Evolutionary conservation across 2,797 vertebrate species (phyloP).

Genomic region (Sebastes wilsoni): DNA sequence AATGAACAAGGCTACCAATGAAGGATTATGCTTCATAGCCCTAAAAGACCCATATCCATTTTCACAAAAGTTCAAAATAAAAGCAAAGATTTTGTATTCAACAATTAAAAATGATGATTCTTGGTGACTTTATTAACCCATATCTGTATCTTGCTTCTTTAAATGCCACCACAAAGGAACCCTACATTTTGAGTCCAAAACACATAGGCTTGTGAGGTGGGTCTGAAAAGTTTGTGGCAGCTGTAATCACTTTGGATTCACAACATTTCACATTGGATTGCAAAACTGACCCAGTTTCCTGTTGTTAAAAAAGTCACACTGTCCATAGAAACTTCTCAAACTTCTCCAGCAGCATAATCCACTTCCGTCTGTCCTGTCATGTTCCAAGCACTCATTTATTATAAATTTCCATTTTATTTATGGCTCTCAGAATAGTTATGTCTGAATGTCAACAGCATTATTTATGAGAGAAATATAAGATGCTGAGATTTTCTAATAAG

Average conservation of each 20-base stretch:
- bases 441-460: neutral
- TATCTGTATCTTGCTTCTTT: neutral
- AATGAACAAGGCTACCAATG: constrained; percentile 1
- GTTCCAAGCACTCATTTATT: neutral
- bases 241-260: neutral
- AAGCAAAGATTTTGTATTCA: neutral
- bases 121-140: neutral
- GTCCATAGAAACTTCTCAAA: constrained; percentile 21
- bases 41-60: neutral
- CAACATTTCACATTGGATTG: neutral
- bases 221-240: neutral
- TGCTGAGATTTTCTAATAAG: constrained; percentile 3
- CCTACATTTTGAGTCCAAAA: neutral
- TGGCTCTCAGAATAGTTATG: neutral
- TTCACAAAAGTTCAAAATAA: constrained; percentile 1
- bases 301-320: constrained; percentile 13
- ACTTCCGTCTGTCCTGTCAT: neutral
- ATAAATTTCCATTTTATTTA: neutral
- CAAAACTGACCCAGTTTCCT: constrained; percentile 34
- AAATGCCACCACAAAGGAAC: neutral
- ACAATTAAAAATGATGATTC: neutral
- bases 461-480: constrained; percentile 7
- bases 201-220: neutral
- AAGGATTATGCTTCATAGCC: neutral
- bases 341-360: constrained; percentile 12